phyloP scores from a whole-genome alignment of 2,797 vertebrate species.

The Leucoraja ocellata region DNA sequence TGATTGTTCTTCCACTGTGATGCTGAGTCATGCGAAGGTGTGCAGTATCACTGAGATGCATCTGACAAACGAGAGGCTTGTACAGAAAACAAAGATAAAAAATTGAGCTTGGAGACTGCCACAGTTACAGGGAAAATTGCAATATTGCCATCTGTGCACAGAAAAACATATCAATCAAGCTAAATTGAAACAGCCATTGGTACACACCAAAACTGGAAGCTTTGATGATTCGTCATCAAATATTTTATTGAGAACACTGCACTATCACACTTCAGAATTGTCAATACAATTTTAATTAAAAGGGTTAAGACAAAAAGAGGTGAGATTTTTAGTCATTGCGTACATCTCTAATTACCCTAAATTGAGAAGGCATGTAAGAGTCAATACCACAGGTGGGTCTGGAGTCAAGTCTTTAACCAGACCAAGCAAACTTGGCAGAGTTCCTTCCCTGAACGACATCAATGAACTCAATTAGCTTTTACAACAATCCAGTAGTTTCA shows the following conservation, averaged over 20 bases:
- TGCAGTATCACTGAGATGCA: not conserved
- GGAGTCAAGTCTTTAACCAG: too few relatives aligned
- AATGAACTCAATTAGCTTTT: too few relatives aligned
- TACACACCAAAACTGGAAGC: too few relatives aligned
- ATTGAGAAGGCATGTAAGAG: too few relatives aligned
- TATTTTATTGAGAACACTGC: conserved; percentile 79
- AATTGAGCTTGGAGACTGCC: not conserved
- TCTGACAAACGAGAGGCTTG: not conserved
- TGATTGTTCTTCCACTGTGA: not conserved
- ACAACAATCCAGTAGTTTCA: too few relatives aligned
- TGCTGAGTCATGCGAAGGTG: not conserved
- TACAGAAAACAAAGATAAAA: not conserved
- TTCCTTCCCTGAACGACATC: too few relatives aligned
- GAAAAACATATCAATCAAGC: not conserved
- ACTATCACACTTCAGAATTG: conserved; percentile 74
- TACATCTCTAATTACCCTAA: too few relatives aligned
- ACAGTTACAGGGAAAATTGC: not conserved
- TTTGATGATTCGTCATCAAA: conserved; percentile 38
- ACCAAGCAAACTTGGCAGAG: too few relatives aligned
- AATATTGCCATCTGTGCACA: not conserved
- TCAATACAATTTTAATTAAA: conserved; percentile 57
- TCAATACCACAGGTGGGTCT: too few relatives aligned
- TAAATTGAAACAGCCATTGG: not conserved
- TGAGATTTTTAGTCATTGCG: too few relatives aligned
- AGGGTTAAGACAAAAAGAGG: conserved; percentile 62